These are phyloP conservation scores for Drosophila histrio DNA, from an alignment of 2,888 invertebrate genomes.

Conservation along the genomic window DNA sequence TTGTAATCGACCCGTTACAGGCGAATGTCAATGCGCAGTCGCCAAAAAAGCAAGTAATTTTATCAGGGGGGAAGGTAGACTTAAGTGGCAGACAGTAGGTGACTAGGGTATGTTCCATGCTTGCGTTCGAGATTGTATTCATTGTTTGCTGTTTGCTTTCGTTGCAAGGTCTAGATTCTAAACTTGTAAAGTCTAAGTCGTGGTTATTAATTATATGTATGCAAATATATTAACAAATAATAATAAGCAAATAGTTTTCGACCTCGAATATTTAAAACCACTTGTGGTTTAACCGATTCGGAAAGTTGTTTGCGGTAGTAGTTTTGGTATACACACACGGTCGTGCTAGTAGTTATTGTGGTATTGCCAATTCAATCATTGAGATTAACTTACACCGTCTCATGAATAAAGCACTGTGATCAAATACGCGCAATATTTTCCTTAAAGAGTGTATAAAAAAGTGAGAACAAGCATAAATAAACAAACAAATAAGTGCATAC, in stretches of 20 bases:
- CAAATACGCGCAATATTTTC: no score
- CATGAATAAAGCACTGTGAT: not conserved
- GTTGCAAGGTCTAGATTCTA: not conserved
- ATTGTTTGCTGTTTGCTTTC: not conserved
- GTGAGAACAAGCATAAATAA: no score
- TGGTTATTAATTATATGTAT: not conserved
- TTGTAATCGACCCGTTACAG: slow-evolving; percentile 42
- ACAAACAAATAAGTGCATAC: no score
- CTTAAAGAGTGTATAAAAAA: no score
- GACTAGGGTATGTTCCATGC: not conserved
- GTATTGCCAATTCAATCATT: not conserved
- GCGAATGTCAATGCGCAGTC: slow-evolving; percentile 48
- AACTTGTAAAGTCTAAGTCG: not conserved
- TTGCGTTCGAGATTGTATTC: not conserved
- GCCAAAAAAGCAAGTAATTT: not conserved
- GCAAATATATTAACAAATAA: not conserved
- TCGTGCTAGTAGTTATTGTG: not conserved
- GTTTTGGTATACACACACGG: not conserved
- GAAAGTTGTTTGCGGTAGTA: not conserved
- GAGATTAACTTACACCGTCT: not conserved
- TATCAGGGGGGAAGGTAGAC: not conserved
- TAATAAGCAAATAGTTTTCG: not conserved
- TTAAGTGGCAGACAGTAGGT: not conserved
- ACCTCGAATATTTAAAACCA: not conserved
- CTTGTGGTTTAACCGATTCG: not conserved